phyloP scores from a whole-genome alignment of 2,888 invertebrate genomes.

The Rugalucina vietnamica region DNA sequence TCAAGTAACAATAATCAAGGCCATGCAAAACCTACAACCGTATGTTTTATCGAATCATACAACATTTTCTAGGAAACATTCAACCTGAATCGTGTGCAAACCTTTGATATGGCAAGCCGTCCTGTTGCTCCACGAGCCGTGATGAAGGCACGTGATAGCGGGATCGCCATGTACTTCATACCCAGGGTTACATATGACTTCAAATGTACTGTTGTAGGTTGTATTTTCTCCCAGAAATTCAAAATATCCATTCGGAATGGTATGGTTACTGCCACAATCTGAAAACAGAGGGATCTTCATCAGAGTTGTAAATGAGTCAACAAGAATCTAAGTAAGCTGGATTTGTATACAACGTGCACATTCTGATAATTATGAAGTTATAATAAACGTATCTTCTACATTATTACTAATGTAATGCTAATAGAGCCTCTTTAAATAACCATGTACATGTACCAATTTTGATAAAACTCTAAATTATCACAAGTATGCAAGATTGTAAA shows the following conservation, averaged over 20 bases:
- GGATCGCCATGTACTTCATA: not conserved
- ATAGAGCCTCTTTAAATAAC: no score
- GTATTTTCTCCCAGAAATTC: not conserved
- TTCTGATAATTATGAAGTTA: no score
- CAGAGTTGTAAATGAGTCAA: no score
- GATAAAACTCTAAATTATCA: no score
- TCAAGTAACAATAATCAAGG: not conserved
- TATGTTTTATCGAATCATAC: not conserved
- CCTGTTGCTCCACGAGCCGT: not conserved
- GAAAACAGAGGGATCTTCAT: no score
- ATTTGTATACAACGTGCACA: no score
- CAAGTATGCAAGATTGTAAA: no score
- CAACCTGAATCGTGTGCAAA: not conserved
- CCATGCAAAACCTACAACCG: not conserved
- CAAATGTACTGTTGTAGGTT: not conserved
- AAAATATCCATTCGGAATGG: not conserved
- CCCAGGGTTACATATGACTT: not conserved
- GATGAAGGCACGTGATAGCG: not conserved
- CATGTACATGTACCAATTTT: no score
- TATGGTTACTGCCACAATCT: not conserved
- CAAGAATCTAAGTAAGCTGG: no score
- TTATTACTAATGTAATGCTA: no score
- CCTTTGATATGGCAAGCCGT: not conserved
- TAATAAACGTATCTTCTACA: no score
- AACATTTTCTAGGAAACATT: no score